These are phyloP conservation scores for Agrochola macilenta DNA, from an alignment of 2,888 invertebrate genomes.

Conservation along the genomic window DNA sequence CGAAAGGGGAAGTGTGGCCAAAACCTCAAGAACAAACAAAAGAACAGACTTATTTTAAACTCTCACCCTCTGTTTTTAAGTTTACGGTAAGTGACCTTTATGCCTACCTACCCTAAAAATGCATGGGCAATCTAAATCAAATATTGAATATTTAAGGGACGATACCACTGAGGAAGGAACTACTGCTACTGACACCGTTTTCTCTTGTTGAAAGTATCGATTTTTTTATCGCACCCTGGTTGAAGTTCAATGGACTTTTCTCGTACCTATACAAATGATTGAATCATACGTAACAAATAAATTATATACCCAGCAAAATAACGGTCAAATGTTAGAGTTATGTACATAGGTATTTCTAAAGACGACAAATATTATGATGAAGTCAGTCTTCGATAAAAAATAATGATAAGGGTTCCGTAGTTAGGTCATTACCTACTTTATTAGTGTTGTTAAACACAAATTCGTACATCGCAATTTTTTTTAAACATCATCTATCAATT, in stretches of 20 bases:
- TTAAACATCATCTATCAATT: too few species aligned
- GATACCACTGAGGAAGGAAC: too few species aligned
- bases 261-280: not conserved
- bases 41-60: slow-evolving; percentile 81
- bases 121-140: not conserved
- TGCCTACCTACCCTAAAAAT: not conserved
- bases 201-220: slow-evolving; percentile 67
- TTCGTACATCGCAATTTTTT: not conserved
- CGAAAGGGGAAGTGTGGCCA: slow-evolving; percentile 93
- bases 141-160: too few species aligned
- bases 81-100: slow-evolving; percentile 83
- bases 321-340: not conserved
- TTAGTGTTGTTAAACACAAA: not conserved
- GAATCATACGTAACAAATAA: not conserved
- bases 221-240: slow-evolving; percentile 43
- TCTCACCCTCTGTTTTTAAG: slow-evolving; percentile 87
- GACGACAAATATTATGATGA: too few species aligned
- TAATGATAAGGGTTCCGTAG: too few species aligned
- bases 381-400: too few species aligned
- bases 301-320: not conserved
- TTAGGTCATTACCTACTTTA: not conserved
- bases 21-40: slow-evolving; percentile 90
- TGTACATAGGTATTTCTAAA: not conserved
- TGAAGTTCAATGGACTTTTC: slow-evolving; percentile 28
- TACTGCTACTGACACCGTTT: not conserved